phyloP scores from a whole-genome alignment of 2,797 vertebrate genomes.

The Eurystomus glaucurus region DNA sequence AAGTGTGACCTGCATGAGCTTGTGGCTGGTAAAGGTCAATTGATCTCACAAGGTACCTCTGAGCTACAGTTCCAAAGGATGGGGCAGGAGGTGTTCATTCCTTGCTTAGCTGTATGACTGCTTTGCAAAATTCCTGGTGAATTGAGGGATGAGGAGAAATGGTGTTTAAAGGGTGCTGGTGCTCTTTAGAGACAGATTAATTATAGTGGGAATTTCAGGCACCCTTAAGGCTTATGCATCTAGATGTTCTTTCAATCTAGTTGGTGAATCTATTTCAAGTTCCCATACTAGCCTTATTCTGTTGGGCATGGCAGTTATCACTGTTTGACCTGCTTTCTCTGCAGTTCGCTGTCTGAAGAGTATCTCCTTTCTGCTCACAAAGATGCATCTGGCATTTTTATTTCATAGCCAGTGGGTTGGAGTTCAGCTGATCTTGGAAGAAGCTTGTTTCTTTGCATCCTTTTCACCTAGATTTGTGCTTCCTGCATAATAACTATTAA shows the following conservation, averaged over 20 bases:
- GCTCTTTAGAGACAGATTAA: background rate
- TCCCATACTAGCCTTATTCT: background rate
- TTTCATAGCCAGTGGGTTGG: background rate
- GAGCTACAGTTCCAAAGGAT: background rate
- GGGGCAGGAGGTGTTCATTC: background rate
- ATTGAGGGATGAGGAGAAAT: background rate
- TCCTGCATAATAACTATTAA: background rate
- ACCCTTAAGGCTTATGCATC: background rate
- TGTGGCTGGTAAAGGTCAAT: background rate
- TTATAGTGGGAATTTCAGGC: background rate
- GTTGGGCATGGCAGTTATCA: background rate
- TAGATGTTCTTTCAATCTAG: background rate
- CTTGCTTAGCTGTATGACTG: background rate
- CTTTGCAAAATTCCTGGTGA: background rate
- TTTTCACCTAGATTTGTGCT: background rate
- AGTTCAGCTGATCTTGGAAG: background rate
- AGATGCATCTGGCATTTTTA: background rate
- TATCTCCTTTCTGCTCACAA: background rate
- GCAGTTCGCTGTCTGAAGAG: background rate
- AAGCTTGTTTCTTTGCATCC: background rate
- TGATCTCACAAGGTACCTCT: background rate
- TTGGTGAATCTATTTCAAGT: background rate
- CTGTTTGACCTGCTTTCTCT: background rate
- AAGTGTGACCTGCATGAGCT: background rate
- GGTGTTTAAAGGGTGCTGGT: background rate